Percentiles rank a stretch among this genome's conserved stretches.
These are phyloP conservation scores for Artemia franciscana DNA, from an alignment of 1,140 invertebrate species.

Conservation along the genomic window DNA sequence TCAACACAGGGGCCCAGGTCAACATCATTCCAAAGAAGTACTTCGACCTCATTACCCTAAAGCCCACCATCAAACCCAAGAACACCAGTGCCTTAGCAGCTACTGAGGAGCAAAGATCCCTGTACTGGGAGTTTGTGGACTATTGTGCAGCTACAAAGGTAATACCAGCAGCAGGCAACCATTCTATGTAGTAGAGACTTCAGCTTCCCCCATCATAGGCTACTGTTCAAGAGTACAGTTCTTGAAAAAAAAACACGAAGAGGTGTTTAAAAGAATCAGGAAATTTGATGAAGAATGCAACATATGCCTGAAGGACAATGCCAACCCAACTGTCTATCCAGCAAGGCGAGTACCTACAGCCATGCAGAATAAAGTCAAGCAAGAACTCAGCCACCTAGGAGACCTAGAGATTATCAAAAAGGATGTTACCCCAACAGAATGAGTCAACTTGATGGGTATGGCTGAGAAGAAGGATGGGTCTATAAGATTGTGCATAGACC, in stretches of 20 bases:
- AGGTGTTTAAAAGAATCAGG: not conserved
- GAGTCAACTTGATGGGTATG: too few relatives aligned
- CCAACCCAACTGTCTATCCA: not conserved
- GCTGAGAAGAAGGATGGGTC: not conserved
- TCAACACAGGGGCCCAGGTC: not conserved
- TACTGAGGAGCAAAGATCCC: too few relatives aligned
- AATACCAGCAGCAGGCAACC: not conserved
- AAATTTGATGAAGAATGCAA: too few relatives aligned
- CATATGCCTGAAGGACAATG: not conserved
- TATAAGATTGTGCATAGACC: not conserved
- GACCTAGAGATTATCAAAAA: too few relatives aligned
- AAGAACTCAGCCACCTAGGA: too few relatives aligned
- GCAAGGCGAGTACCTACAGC: not conserved
- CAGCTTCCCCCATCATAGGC: not conserved
- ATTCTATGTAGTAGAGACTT: not conserved
- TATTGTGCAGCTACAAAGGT: too few relatives aligned
- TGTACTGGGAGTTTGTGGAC: too few relatives aligned
- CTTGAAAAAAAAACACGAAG: not conserved
- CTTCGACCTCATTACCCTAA: not conserved
- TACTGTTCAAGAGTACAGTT: not conserved
- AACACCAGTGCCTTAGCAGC: too few relatives aligned
- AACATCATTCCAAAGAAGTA: not conserved
- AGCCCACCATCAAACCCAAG: not conserved
- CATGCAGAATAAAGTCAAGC: not conserved
- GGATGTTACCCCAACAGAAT: too few relatives aligned